A percentile compares a stretch with the other conserved stretches of the same genome.
Evolutionary conservation across 1,140 invertebrate species (phyloP).

Genomic region (Brachionus rotundiformis): DNA sequence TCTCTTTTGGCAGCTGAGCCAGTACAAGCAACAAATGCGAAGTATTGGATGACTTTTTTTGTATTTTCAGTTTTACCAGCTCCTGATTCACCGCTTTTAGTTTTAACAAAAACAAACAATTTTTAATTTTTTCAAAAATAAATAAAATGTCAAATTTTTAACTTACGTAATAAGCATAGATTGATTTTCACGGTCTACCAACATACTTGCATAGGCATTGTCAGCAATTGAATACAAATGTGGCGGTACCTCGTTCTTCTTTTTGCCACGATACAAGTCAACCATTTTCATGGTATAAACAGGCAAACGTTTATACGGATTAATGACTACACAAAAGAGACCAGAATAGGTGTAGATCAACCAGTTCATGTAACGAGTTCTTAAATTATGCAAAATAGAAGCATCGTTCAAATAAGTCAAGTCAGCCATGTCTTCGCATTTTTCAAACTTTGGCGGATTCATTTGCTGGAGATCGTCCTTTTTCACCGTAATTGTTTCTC

Average conservation of each 20-base stretch:
- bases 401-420: constrained; percentile 99
- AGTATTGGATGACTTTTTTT: constrained; percentile 72
- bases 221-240: constrained; percentile 99
- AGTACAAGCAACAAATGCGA: constrained; percentile 67
- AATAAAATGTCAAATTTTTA: constrained; percentile 30
- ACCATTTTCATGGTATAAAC: constrained; percentile 96
- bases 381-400: constrained; percentile 97
- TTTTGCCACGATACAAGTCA: constrained; percentile 95
- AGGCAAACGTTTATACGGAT: constrained; percentile 98
- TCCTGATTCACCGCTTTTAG: constrained; percentile 68
- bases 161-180: constrained; percentile 68
- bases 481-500: constrained; percentile 76
- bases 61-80: constrained; percentile 73
- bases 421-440: constrained; percentile 99
- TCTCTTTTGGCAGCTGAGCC: constrained; percentile 64
- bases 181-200: constrained; percentile 64
- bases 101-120: neutral
- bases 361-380: constrained; percentile 92
- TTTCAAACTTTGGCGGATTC: constrained; percentile 99
- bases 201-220: constrained; percentile 99
- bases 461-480: constrained; percentile 95
- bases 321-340: constrained; percentile 99
- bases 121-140: neutral
- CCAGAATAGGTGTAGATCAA: constrained; percentile 99
- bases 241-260: constrained; percentile 98